These are phyloP conservation scores for Typhlichthys subterraneus DNA, from an alignment of 2,797 vertebrate species.

Conservation along the genomic window DNA sequence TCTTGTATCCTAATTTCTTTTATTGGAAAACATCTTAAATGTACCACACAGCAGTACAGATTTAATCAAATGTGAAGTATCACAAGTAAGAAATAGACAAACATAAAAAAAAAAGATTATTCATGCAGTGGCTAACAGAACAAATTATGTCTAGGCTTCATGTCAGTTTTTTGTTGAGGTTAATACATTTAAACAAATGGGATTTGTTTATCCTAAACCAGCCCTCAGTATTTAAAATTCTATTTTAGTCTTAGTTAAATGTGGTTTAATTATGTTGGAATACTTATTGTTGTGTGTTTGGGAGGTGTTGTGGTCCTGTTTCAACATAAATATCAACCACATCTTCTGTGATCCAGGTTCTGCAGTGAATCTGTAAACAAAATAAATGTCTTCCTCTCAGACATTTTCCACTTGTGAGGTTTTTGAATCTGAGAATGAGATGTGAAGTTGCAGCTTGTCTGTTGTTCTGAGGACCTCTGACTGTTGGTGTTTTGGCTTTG, in stretches of 20 bases:
- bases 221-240: not conserved
- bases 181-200: too few relatives aligned
- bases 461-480: not conserved
- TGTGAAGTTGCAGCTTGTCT: not conserved
- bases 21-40: not conserved
- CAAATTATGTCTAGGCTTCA: constrained; percentile 1
- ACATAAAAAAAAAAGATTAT: not conserved
- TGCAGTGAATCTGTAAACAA: not conserved
- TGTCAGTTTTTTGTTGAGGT: too few relatives aligned
- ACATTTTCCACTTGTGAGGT: not conserved
- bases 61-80: constrained; percentile 8
- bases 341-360: not conserved
- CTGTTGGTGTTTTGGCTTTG: not conserved
- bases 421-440: not conserved
- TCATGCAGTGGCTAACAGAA: constrained; percentile 14
- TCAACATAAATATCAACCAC: not conserved
- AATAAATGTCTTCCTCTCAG: too few relatives aligned
- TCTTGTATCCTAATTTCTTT: not conserved
- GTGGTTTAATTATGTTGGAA: not conserved
- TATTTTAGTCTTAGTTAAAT: not conserved
- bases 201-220: not conserved
- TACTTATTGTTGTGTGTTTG: not conserved
- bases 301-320: not conserved
- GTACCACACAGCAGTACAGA: not conserved
- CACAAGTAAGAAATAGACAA: constrained; percentile 3